Percentiles rank a stretch among this genome's conserved stretches.
phyloP scores from a whole-genome alignment of 2,113 vertebrate species.

The Coptodon bakossiorum region DNA sequence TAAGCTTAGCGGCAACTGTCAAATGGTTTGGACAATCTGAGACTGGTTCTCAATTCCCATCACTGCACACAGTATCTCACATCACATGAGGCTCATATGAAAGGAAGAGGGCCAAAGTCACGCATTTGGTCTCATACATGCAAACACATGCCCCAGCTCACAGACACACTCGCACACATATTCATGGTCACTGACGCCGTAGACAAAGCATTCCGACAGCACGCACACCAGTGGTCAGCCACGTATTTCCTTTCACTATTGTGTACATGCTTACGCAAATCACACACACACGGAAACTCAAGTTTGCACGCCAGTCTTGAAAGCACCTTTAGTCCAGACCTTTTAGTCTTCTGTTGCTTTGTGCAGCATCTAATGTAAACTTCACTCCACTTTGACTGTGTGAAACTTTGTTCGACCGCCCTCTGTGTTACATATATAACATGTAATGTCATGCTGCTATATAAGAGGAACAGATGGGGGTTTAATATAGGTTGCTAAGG shows the following conservation, averaged over 20 bases:
- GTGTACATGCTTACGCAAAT: not conserved
- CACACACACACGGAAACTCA: not conserved
- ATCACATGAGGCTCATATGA: slow-evolving; percentile 46
- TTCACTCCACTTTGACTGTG: not conserved
- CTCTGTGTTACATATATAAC: not conserved
- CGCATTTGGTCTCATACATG: slow-evolving; percentile 39
- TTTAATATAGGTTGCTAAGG: not conserved
- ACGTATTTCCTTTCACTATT: slow-evolving; percentile 18
- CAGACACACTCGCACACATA: not conserved
- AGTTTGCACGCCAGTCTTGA: not conserved
- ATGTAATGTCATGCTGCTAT: not conserved
- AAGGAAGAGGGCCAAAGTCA: slow-evolving; percentile 30
- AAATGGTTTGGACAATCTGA: not conserved
- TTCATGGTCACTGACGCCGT: slow-evolving; percentile 24
- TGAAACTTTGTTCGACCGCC: not conserved
- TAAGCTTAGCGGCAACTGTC: not conserved
- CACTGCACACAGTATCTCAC: not conserved
- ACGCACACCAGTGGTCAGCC: not conserved
- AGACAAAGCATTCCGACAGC: slow-evolving; percentile 7
- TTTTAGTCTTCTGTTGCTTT: not conserved
- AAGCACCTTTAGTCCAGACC: not conserved
- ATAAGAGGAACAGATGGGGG: not conserved
- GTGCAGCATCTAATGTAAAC: not conserved
- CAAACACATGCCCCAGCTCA: slow-evolving; percentile 36
- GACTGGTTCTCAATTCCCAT: not conserved